Conservation (phyloP, 1,140 invertebrate genomes). For the Bactericera cockerelli region DNA sequence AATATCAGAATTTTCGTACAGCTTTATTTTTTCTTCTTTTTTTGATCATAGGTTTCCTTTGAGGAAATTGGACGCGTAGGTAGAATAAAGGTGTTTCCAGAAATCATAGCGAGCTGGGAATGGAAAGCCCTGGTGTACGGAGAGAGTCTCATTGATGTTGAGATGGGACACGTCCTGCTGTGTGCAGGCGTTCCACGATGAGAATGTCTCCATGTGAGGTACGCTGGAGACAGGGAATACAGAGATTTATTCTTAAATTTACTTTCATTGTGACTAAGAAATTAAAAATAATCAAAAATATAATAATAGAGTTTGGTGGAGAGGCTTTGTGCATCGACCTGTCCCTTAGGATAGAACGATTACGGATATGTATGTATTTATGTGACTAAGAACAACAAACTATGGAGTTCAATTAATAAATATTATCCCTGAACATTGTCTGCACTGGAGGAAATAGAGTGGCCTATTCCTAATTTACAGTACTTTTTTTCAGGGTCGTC, state of each 20-base stretch:
- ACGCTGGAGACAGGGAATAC: too few relatives aligned
- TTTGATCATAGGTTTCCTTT: not conserved
- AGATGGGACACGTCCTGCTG: not conserved
- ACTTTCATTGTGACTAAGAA: not conserved
- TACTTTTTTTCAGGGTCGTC: too few relatives aligned
- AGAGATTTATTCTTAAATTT: not conserved
- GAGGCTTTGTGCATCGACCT: too few relatives aligned
- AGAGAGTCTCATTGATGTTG: not conserved
- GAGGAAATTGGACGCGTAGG: not conserved
- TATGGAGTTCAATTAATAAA: not conserved
- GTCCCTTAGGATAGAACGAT: too few relatives aligned
- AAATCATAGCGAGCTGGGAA: conserved; percentile 2
- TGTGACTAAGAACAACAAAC: not conserved
- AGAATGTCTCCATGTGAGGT: not conserved
- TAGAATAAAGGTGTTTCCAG: conserved; percentile 8
- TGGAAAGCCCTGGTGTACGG: not conserved
- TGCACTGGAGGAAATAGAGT: not conserved
- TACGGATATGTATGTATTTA: too few relatives aligned
- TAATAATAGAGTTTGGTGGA: too few relatives aligned
- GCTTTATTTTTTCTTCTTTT: too few relatives aligned
- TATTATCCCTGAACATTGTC: not conserved
- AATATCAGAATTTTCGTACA: too few relatives aligned
- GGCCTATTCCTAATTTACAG: too few relatives aligned
- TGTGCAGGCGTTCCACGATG: not conserved
- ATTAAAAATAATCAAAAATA: too few relatives aligned